A percentile compares a stretch with the other conserved stretches of the same genome.
Evolutionary conservation across 2,888 invertebrate species (phyloP).

Genomic region (Heliconius ethilla): DNA sequence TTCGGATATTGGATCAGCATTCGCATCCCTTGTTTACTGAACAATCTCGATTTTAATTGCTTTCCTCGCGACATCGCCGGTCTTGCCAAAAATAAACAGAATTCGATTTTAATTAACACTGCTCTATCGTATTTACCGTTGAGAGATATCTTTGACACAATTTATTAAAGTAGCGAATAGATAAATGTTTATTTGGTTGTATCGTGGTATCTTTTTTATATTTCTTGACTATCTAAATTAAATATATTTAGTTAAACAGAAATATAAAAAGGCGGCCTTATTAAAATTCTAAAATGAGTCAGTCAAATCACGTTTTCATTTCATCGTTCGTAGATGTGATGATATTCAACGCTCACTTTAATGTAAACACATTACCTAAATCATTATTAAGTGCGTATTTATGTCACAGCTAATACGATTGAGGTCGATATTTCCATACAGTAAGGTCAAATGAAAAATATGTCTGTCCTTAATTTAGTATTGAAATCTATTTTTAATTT

Average conservation of each 20-base stretch:
- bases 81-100: conserved; percentile 26
- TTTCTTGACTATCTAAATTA: background rate
- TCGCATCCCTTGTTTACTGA: conserved; percentile 65
- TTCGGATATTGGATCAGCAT: conserved; percentile 76
- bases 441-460: conserved; percentile 37
- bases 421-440: conserved; percentile 46
- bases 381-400: conserved; percentile 34
- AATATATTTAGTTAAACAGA: background rate
- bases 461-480: background rate
- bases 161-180: background rate
- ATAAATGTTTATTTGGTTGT: background rate
- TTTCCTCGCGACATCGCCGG: conserved; percentile 50
- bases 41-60: conserved; percentile 74
- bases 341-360: conserved; percentile 12
- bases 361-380: conserved; percentile 13
- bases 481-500: background rate
- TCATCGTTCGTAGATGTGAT: background rate
- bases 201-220: background rate
- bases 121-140: background rate
- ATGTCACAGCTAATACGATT: conserved; percentile 40
- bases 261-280: background rate
- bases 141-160: background rate
- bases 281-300: background rate
- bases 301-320: background rate
- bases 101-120: conserved; percentile 18